Base-by-base conservation (phyloP, 2,888 invertebrate genomes). In the Parnassius mnemosyne region DNA sequence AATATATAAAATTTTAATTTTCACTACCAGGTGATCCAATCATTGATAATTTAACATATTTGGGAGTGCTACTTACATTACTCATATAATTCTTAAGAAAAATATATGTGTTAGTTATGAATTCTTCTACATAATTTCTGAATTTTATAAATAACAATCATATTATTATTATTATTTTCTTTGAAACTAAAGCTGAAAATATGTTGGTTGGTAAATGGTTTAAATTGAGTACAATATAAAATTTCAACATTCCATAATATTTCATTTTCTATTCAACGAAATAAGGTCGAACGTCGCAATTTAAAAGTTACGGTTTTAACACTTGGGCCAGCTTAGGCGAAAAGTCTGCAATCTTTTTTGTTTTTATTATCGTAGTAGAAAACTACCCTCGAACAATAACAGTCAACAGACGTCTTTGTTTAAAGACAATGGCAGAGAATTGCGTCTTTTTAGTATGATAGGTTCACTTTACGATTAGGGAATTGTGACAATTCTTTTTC, bases 341-440 rank as follows among this genome's bases (percentile, higher is more conserved):
- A 79, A 80, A 84, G 81, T 79, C 77, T 79, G 73, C 76, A 78
- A 80, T 82, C 80, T 82, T 83, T 83, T 78, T 75, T 76, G 59
- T 79, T 80, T 75, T 70, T 65, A 54, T 70, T 71, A 69, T 70
- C 66, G 64, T 65, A 65, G 69, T 66, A 74, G 71, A 71, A 73
- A 69, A 79, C 76, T 79, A 79, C 75, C 75, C 72, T 75, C 74
- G 80, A 74, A 80, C 79, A 81, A 83, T 81, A 79, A 81, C 76
- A 70, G 64, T 69, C 72, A 77, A 78, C 72, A 73, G 73, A 68
- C 68, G 68, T 70, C 75, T 83, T 85, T 85, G 80, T 84, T 64
- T 63, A 65, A 68, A 79, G 76, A 83, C 80, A 85, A 84, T 80
- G 71, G 76, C 61, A 52, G 59, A 47, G 52, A 56, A 59, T 59